Evolutionary conservation across 2,888 invertebrate species (phyloP).

Genomic region (Archaeoteleia sp.): DNA sequence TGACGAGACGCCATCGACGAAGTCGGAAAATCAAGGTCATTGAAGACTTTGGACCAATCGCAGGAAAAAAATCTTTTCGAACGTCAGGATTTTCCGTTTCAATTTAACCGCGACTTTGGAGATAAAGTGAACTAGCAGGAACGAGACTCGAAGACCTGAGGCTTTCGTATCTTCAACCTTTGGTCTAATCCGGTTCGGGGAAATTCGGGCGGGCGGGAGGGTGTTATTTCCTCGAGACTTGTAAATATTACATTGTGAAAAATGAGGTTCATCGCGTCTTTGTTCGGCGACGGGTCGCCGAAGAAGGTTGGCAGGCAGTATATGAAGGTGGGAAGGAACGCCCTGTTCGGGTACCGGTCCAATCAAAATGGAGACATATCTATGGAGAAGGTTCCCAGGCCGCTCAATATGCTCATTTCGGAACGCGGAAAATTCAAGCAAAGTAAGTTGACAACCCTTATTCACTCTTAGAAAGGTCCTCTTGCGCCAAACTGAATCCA

Average conservation of each 20-base stretch:
- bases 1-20: constrained; percentile 49
- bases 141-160: neutral
- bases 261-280: constrained; percentile 72
- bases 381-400: constrained; percentile 76
- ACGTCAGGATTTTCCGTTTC: no score
- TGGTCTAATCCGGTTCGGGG: neutral
- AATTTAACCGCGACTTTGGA: no score
- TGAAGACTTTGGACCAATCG: no score
- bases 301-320: constrained; percentile 86
- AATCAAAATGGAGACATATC: constrained; percentile 67
- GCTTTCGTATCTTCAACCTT: no score
- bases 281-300: constrained; percentile 71
- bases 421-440: constrained; percentile 84
- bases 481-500: no score
- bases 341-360: constrained; percentile 81
- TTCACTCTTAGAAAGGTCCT: no score
- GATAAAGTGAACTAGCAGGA: no score
- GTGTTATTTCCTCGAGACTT: constrained; percentile 10
- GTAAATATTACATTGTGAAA: constrained; percentile 57
- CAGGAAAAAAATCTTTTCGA: no score
- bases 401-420: constrained; percentile 88
- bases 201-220: constrained; percentile 17
- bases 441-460: constrained; percentile 79
- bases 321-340: constrained; percentile 84
- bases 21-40: neutral